A percentile compares a stretch with the other conserved stretches of the same genome.
Evolutionary conservation across 1,140 invertebrate species (phyloP).

Genomic region (Aphelinus atriplicis): DNA sequence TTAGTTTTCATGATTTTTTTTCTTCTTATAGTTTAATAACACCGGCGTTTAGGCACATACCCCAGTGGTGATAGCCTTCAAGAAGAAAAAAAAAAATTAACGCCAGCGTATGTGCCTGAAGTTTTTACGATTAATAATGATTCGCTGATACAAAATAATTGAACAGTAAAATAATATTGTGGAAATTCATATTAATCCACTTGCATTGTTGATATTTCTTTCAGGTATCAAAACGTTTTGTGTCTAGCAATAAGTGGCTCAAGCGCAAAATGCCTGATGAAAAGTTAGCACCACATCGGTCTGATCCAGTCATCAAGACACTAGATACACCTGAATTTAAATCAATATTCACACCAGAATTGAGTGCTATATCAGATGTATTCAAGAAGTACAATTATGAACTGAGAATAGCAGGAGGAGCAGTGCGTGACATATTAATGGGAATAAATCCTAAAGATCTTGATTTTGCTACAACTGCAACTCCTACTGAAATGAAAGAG

Average conservation of each 20-base stretch:
- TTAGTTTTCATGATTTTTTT: conserved; percentile 3
- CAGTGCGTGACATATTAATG: conserved; percentile 95
- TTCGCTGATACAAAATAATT: too few species aligned
- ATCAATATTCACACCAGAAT: conserved; percentile 84
- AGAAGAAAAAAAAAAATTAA: neutral
- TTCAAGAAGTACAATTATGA: conserved; percentile 89
- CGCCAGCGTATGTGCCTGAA: too few species aligned
- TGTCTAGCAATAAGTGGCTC: conserved; percentile 43
- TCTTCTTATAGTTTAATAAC: too few species aligned
- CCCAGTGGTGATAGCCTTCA: too few species aligned
- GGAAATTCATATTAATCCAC: too few species aligned
- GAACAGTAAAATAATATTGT: too few species aligned
- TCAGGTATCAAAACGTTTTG: conserved; percentile 42
- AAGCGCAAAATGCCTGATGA: conserved; percentile 44
- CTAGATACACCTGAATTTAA: conserved; percentile 79
- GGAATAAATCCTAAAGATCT: conserved; percentile 87
- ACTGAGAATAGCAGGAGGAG: conserved; percentile 93
- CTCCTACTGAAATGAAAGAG: conserved; percentile 94
- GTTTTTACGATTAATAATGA: too few species aligned
- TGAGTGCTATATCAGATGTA: conserved; percentile 74
- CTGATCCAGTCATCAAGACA: conserved; percentile 76
- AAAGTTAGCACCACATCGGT: conserved; percentile 63
- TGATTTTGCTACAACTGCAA: conserved; percentile 98
- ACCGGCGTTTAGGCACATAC: too few species aligned
- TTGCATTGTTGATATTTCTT: conserved; percentile 13